Evolutionary conservation across 2,797 vertebrate species (phyloP).

Genomic region (Pseudochirops corinnae): DNA sequence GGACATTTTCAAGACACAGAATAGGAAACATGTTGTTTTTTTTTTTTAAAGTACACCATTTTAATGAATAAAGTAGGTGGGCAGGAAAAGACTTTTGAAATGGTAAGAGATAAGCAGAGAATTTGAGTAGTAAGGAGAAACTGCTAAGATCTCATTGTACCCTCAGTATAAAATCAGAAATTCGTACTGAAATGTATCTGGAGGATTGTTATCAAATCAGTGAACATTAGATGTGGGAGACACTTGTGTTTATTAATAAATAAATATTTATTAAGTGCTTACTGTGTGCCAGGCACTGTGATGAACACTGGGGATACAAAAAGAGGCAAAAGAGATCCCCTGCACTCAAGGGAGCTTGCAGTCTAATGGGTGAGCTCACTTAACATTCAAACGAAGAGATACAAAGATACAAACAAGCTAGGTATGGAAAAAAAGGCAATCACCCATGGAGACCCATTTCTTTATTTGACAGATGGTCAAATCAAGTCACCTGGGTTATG

Average conservation of each 20-base stretch:
- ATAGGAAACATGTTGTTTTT: background rate
- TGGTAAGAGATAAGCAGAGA: slow-evolving; percentile 1
- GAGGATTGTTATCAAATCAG: slow-evolving; percentile 38
- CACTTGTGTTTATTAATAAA: background rate
- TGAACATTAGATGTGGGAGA: slow-evolving; percentile 27
- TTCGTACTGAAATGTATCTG: slow-evolving; percentile 38
- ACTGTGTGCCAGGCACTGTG: background rate
- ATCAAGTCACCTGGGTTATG: background rate
- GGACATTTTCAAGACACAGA: slow-evolving; percentile 60
- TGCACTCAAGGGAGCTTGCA: background rate
- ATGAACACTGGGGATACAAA: background rate
- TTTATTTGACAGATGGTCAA: background rate
- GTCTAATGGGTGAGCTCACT: too few species aligned
- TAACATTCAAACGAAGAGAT: background rate
- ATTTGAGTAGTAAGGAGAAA: slow-evolving; percentile 51
- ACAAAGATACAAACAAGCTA: background rate
- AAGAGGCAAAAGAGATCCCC: background rate
- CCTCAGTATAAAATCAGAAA: slow-evolving; percentile 31
- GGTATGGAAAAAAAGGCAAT: background rate
- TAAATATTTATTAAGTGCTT: background rate
- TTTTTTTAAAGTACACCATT: slow-evolving; percentile 31
- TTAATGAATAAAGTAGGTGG: background rate
- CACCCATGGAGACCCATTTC: background rate
- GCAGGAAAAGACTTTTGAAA: slow-evolving; percentile 56
- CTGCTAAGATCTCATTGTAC: slow-evolving; percentile 58